These are phyloP conservation scores for Rattus norvegicus DNA, from an alignment of 2,113 vertebrate species.

Conservation along the genomic window DNA sequence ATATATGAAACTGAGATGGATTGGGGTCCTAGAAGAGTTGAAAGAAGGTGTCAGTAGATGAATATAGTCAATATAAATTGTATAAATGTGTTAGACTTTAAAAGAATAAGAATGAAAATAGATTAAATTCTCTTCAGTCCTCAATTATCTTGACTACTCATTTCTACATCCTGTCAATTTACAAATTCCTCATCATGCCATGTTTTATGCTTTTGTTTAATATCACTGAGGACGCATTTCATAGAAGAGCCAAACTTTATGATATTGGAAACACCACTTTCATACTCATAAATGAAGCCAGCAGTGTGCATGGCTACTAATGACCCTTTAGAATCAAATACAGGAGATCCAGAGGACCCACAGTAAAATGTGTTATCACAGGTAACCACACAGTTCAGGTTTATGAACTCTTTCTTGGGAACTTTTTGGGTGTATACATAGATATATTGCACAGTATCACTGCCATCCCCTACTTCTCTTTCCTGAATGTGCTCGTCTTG, in stretches of 20 bases:
- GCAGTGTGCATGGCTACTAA: constrained; percentile 67
- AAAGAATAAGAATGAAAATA: not conserved
- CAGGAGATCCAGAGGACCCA: constrained; percentile 74
- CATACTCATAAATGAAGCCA: rapidly evolving
- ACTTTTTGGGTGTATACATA: constrained; percentile 27
- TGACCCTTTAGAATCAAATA: constrained; percentile 37
- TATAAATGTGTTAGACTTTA: not conserved
- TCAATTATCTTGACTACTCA: not conserved
- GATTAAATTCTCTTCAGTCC: not conserved
- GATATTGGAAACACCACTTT: not conserved
- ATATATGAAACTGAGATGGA: not conserved
- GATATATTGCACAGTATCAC: rapidly evolving
- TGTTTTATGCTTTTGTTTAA: not conserved
- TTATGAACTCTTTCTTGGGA: not conserved
- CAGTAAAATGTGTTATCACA: constrained; percentile 62
- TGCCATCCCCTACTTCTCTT: rapidly evolving
- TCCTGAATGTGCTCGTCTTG: not conserved
- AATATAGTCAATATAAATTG: not conserved
- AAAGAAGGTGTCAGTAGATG: not conserved
- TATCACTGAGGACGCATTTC: constrained; percentile 1
- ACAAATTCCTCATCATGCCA: not conserved
- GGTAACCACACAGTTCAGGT: not conserved
- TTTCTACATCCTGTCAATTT: constrained; percentile 11
- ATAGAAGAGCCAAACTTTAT: constrained; percentile 65
- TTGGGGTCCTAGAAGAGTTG: not conserved